Evolutionary conservation across 2,113 vertebrate genomes (phyloP).

Genomic region (Astur gentilis): DNA sequence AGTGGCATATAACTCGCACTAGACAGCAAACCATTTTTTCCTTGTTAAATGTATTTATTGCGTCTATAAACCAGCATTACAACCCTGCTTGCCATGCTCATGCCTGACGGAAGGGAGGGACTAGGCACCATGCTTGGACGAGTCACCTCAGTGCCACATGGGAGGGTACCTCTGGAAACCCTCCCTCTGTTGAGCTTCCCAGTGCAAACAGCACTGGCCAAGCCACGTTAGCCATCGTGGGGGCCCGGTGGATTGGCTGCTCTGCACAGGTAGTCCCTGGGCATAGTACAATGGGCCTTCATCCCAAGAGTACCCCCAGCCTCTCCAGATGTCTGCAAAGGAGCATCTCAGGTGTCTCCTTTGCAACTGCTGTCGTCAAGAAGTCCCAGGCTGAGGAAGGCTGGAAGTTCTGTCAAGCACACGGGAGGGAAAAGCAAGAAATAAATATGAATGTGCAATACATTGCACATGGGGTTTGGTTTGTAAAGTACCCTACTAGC

Average conservation of each 20-base stretch:
- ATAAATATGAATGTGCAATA: background rate
- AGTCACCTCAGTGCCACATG: background rate
- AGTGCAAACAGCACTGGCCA: background rate
- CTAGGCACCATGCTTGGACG: background rate
- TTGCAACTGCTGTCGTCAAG: background rate
- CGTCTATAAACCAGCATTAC: background rate
- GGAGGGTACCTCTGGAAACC: background rate
- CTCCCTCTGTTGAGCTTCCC: background rate
- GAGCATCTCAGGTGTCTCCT: background rate
- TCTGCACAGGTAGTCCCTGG: background rate
- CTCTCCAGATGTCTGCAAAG: background rate
- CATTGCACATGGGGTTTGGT: background rate
- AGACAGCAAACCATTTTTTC: background rate
- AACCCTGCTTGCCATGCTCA: background rate
- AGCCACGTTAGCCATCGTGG: fast-evolving
- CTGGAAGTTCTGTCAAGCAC: background rate
- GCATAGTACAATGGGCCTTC: fast-evolving
- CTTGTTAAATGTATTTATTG: background rate
- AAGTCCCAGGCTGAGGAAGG: background rate
- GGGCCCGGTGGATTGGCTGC: fast-evolving
- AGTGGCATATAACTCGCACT: fast-evolving
- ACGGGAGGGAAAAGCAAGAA: background rate
- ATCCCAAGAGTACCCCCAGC: fast-evolving
- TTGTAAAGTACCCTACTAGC: background rate
- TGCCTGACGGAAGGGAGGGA: background rate